Percentiles rank a stretch among this genome's conserved stretches.
Evolutionary conservation across 2,113 vertebrate genomes (phyloP).

Genomic region (Phyllostomus discolor): DNA sequence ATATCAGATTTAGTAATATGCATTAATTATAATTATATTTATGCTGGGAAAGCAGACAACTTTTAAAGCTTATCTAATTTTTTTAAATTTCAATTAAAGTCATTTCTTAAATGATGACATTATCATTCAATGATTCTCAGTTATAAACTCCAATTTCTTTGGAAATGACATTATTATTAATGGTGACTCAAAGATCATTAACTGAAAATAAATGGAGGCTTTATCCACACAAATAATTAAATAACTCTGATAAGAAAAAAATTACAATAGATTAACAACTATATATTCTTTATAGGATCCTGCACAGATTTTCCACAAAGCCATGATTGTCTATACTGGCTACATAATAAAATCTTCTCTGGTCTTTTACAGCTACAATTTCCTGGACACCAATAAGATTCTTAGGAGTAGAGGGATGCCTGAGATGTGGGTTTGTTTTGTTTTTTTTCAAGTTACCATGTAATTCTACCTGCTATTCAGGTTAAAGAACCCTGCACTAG

Average conservation of each 20-base stretch:
- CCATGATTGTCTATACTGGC: not conserved
- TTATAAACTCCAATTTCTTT: not conserved
- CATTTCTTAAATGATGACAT: not conserved
- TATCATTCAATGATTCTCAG: not conserved
- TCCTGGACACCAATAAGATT: not conserved
- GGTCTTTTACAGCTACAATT: not conserved
- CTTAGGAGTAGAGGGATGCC: not conserved
- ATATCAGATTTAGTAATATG: not conserved
- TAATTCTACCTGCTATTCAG: not conserved
- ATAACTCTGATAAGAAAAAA: not conserved
- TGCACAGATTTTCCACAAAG: not conserved
- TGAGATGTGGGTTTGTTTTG: not conserved
- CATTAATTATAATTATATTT: not conserved
- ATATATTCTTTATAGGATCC: not conserved
- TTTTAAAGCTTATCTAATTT: constrained; percentile 25
- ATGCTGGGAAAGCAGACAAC: not conserved
- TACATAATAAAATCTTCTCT: not conserved
- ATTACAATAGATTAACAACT: not conserved
- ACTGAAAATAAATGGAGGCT: not conserved
- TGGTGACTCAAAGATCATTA: not conserved
- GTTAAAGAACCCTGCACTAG: not conserved
- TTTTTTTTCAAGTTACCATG: not conserved
- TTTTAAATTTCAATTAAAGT: not conserved
- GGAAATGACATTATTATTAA: constrained; percentile 14
- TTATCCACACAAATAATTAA: not conserved